Percentiles rank a stretch among this genome's conserved stretches.
Conservation (phyloP, 2,113 vertebrate species). For the Hepsetus odoe region DNA sequence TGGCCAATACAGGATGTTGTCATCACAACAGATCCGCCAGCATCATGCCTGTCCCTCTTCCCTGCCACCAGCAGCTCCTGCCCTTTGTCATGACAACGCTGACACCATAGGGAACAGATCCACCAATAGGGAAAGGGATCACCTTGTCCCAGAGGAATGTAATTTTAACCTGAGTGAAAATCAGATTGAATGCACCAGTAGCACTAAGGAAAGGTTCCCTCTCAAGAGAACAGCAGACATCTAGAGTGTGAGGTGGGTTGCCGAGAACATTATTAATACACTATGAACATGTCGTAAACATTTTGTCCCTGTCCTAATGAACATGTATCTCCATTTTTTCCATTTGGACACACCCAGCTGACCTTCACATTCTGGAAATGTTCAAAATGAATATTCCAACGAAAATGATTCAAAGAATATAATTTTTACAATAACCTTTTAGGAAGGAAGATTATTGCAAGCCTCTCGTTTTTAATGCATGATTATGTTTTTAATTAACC, state of each 20-base stretch:
- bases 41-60: constrained; percentile 40
- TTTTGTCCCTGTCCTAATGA: too few species aligned
- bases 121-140: constrained; percentile 41
- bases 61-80: constrained; percentile 49
- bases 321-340: too few species aligned
- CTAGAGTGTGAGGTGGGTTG: constrained; percentile 20
- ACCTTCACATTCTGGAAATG: too few species aligned
- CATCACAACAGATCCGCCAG: constrained; percentile 64
- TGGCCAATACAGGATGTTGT: constrained; percentile 54
- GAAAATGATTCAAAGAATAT: too few species aligned
- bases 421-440: too few species aligned
- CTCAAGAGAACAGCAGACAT: constrained; percentile 43
- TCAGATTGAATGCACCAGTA: constrained; percentile 56
- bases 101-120: constrained; percentile 50
- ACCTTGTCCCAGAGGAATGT: constrained; percentile 54
- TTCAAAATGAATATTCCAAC: too few species aligned
- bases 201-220: constrained; percentile 35
- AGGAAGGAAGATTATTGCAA: too few species aligned
- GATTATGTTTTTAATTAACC: too few species aligned
- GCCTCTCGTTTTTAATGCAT: too few species aligned
- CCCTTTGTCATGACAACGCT: constrained; percentile 68
- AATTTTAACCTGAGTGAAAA: constrained; percentile 55
- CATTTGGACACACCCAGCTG: too few species aligned
- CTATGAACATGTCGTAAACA: background rate
- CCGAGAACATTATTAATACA: background rate